Conservation (phyloP, 2,797 vertebrate genomes). For the Cetoscarus ocellatus region DNA sequence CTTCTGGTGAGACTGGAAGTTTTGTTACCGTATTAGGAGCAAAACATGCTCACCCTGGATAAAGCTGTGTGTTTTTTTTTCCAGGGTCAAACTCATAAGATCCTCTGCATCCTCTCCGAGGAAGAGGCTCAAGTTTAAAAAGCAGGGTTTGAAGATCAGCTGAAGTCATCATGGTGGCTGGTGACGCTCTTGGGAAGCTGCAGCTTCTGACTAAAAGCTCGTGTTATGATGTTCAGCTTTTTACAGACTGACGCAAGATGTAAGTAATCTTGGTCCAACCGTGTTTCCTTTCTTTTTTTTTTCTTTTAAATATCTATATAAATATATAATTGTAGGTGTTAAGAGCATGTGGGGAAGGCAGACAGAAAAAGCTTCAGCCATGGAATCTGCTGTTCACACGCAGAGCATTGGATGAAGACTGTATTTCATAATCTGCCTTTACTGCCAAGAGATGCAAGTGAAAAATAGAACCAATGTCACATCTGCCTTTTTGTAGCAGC, state of each 20-base stretch:
- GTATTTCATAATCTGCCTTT: slow-evolving; percentile 59
- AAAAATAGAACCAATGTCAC: slow-evolving; percentile 64
- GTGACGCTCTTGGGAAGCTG: slow-evolving; percentile 59
- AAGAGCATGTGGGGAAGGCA: slow-evolving; percentile 63
- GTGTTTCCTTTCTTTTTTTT: slow-evolving; percentile 44
- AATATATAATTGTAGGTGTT: slow-evolving; percentile 70
- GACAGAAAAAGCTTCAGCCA: slow-evolving; percentile 62
- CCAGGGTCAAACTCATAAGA: background rate
- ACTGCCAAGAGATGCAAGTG: slow-evolving; percentile 54
- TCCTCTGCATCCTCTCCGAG: slow-evolving; percentile 8
- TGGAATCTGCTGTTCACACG: slow-evolving; percentile 60
- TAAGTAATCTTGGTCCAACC: slow-evolving; percentile 64
- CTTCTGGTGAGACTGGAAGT: no score
- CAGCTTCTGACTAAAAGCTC: slow-evolving; percentile 64
- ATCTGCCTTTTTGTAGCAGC: slow-evolving; percentile 45
- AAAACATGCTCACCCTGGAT: no score
- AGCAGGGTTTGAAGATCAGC: slow-evolving; percentile 15
- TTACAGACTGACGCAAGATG: slow-evolving; percentile 76
- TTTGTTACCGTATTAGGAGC: no score
- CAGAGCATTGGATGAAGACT: slow-evolving; percentile 54
- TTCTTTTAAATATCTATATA: slow-evolving; percentile 44
- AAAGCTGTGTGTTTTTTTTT: background rate
- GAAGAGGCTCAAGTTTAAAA: slow-evolving; percentile 41
- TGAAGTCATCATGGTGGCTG: slow-evolving; percentile 34
- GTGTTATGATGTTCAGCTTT: slow-evolving; percentile 66